Evolutionary conservation across 2,797 vertebrate species (phyloP), one percentile per base, ranked within the genome.

Genomic region (Scolopax bukidnonensis): DNA sequence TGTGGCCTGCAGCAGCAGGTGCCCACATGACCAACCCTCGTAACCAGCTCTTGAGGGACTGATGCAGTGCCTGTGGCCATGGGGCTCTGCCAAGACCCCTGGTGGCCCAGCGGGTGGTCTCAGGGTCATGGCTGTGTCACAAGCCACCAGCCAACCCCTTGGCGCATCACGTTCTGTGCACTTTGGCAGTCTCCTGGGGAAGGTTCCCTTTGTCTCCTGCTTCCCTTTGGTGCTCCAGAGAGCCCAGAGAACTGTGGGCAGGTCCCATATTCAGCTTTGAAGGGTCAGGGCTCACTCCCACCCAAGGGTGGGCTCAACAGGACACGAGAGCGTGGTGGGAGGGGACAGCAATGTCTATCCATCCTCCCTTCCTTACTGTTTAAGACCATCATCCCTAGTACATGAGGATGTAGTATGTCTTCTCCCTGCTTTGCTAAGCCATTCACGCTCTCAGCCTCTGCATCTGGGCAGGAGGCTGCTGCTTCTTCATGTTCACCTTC

Each of bases 111-210:
- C 0, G 0, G 25, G 30, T 8, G 51, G 41, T 61, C 12, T 27
- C 60, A 27, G 25, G 32, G 48, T 14, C 32, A 43, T 1, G 1
- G 40, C 5, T 30, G 54, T 68, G 60, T 61, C 61, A 16, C 45
- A 47, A 67, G 57, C 11, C 3, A 11, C 16, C 6, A 4, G 32
- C n/a, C 50, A 73, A 57, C 21, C 70, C 40, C 61, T 27, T 0
- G 0, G 21, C 3, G 0, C 1, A 3, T 30, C 0, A 0, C 41
- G 57, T 12, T 51, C n/a, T 5, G 0, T 1, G 4, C 13, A 30
- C 6, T 11, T 27, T 6, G 1, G 13, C 47, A 40, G 38, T 7
- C 21, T 70, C 53, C 57, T 32, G 48, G 15, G 17, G 23, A 38
- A 33, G 30, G 11, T 3, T 53, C 51, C 28, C 51, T 30, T 30